Percentiles rank a stretch among this genome's conserved stretches.
These are phyloP conservation scores for Aurelia aurita DNA, from an alignment of 30 jellyfish, hydroid and myxozoan genomes.

Conservation along the genomic window DNA sequence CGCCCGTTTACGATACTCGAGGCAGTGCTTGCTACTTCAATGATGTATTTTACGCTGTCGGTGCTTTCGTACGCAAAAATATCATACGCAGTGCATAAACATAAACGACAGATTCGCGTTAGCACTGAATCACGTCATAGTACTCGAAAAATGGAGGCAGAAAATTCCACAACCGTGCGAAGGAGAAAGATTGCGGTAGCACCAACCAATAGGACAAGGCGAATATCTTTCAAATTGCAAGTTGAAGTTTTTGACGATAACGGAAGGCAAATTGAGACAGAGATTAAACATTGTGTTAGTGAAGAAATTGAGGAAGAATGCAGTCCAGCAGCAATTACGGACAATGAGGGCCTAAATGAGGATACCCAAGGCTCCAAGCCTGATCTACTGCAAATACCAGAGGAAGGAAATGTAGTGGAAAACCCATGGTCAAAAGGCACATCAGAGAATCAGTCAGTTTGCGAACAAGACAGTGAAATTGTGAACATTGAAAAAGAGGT, in stretches of 20 bases:
- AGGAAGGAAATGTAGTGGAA: not conserved
- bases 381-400: not conserved
- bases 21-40: conserved; percentile 18
- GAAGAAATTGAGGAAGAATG: not conserved
- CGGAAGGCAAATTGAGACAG: not conserved
- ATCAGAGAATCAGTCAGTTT: not conserved
- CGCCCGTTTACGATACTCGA: conserved; percentile 23
- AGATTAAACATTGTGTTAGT: not conserved
- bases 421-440: not conserved
- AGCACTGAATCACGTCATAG: not conserved
- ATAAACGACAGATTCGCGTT: conserved; percentile 12
- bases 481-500: not conserved
- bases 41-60: conserved; percentile 34
- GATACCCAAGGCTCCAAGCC: not conserved
- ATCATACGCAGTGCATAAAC: conserved; percentile 22
- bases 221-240: conserved; percentile 46
- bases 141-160: not conserved
- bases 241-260: conserved; percentile 37
- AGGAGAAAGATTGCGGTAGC: not conserved
- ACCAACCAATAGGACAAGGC: not conserved
- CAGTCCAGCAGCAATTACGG: not conserved
- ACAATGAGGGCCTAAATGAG: not conserved
- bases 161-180: not conserved
- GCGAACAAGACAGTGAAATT: not conserved
- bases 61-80: conserved; percentile 33